Evolutionary conservation across 2,113 vertebrate species (phyloP).

Genomic region (Indicator maculatus): DNA sequence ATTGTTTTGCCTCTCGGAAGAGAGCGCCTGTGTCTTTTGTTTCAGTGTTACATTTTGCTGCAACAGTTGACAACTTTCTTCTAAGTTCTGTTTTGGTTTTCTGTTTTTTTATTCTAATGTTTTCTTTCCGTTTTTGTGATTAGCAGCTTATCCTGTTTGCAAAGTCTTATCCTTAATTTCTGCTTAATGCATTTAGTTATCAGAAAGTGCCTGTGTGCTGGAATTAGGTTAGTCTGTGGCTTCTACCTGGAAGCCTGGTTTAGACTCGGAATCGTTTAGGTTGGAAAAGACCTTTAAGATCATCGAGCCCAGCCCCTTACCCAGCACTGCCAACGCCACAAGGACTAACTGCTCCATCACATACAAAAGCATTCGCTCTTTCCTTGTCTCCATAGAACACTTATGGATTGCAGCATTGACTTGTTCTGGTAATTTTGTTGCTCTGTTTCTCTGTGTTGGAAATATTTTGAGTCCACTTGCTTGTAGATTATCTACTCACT

Average conservation of each 20-base stretch:
- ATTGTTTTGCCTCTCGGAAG: accelerated
- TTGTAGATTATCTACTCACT: not conserved
- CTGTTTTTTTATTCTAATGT: accelerated
- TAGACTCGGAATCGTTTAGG: not conserved
- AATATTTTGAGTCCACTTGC: not conserved
- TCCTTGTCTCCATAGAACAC: accelerated
- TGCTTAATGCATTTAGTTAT: accelerated
- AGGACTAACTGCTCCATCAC: not conserved
- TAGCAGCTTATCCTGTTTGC: not conserved
- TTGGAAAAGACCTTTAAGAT: not conserved
- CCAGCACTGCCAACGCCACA: not conserved
- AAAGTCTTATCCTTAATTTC: not conserved
- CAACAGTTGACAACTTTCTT: not conserved
- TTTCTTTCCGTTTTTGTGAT: not conserved
- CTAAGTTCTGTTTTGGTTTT: not conserved
- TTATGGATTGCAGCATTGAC: not conserved
- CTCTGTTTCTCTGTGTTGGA: not conserved
- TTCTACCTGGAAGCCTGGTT: not conserved
- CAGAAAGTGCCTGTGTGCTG: not conserved
- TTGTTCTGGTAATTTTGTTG: not conserved
- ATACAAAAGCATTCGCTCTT: not conserved
- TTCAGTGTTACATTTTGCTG: not conserved
- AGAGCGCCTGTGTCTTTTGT: too few species aligned
- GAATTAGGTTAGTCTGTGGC: not conserved
- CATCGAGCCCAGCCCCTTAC: not conserved